Percentiles rank a stretch among this genome's conserved stretches.
phyloP scores from a whole-genome alignment of 2,113 vertebrate genomes.

The Daubentonia madagascariensis region DNA sequence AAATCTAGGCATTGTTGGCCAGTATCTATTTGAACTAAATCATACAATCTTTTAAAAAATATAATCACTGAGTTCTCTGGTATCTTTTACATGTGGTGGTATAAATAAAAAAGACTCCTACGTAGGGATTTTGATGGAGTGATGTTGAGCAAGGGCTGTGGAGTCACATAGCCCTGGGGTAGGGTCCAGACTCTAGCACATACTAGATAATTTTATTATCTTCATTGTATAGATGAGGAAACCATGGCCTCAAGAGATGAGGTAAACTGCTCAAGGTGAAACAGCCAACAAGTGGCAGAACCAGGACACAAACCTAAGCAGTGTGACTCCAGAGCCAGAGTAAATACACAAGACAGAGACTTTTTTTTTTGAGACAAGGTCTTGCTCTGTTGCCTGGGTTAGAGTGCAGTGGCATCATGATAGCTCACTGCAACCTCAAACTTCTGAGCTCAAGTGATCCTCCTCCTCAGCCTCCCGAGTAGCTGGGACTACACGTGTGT shows the following conservation, averaged over 20 bases:
- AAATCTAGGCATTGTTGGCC: not conserved
- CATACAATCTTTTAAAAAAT: not conserved
- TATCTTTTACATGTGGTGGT: not conserved
- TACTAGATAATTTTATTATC: not conserved
- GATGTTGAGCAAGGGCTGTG: not conserved
- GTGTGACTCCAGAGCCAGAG: not conserved
- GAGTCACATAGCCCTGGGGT: not conserved
- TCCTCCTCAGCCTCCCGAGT: no score
- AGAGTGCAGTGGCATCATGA: no score
- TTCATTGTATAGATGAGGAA: not conserved
- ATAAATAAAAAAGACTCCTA: not conserved
- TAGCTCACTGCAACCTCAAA: no score
- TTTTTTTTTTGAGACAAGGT: no score
- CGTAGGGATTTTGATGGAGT: not conserved
- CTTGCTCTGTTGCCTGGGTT: no score
- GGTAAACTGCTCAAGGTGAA: not conserved
- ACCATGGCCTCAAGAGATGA: not conserved
- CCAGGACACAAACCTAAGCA: not conserved
- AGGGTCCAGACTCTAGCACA: not conserved
- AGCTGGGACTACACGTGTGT: no score
- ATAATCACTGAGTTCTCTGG: not conserved
- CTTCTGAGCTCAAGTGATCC: no score
- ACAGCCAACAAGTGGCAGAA: not conserved
- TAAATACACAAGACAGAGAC: not conserved
- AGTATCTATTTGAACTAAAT: constrained; percentile 23